Evolutionary conservation across 2,888 invertebrate genomes (phyloP).

Genomic region (Thymelicus acteon): DNA sequence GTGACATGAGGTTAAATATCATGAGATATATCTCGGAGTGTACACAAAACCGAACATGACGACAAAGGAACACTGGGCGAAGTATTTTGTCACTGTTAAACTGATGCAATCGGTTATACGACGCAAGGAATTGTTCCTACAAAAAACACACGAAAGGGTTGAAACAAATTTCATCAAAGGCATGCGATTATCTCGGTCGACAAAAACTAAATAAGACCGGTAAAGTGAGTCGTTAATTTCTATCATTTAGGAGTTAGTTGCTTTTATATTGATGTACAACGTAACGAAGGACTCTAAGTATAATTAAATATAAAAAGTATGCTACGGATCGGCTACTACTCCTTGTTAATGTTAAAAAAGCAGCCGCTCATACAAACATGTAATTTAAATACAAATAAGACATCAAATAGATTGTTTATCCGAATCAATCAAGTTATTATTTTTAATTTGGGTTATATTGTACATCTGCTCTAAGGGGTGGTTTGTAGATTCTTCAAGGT

Average conservation of each 20-base stretch:
- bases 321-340: constrained; percentile 54
- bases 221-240: constrained; percentile 64
- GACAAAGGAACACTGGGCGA: constrained; percentile 74
- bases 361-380: constrained; percentile 56
- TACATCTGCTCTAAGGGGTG: constrained; percentile 61
- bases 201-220: constrained; percentile 60
- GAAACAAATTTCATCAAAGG: constrained; percentile 69
- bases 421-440: constrained; percentile 74
- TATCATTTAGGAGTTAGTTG: constrained; percentile 60
- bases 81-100: constrained; percentile 83
- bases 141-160: constrained; percentile 69
- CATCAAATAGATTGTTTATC: constrained; percentile 72
- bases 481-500: background rate
- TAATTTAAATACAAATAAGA: constrained; percentile 74
- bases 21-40: constrained; percentile 72
- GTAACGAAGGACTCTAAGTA: constrained; percentile 64
- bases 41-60: constrained; percentile 65
- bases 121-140: constrained; percentile 58
- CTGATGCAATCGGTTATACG: constrained; percentile 73
- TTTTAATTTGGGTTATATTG: constrained; percentile 66
- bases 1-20: constrained; percentile 80
- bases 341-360: constrained; percentile 24
- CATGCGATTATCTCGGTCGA: constrained; percentile 65
- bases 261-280: constrained; percentile 65
- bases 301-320: constrained; percentile 45